Evolutionary conservation across 2,888 invertebrate species (phyloP), one percentile per base, ranked within the genome.

Genomic region (Amphipyra berbera): DNA sequence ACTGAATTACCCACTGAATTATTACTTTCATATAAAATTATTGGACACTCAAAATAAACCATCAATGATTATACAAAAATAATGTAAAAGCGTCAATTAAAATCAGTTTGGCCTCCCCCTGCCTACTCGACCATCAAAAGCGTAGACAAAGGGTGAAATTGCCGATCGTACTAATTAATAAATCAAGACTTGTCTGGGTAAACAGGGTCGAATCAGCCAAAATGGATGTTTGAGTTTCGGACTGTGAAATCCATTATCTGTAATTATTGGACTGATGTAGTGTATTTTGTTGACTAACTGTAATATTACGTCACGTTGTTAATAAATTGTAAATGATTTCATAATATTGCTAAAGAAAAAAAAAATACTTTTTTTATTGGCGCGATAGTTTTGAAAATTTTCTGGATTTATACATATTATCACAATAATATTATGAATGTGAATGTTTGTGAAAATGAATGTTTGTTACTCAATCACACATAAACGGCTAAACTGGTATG

Each of bases 141-240:
- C 45, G 68, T 67, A 77, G 78, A 69, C 76, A 79, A 78, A 64
- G 78, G 80, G 75, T 73, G 70, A 79, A 79, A 75, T 75, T 76
- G 75, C 60, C 75, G 78, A 79, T 82, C 79, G 72, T 68, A 66
- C 85, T 89, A 87, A 90, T 90, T 89, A 90, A 90, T 90, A 88
- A 90, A 88, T 86, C 88, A 89, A 82, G 86, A 78, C 80, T 82
- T 84, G 90, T 89, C 90, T 89, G 88, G 82, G 80, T 87, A 89
- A 89, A 90, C 82, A 87, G 70, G 62, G 50, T 53, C 55, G 68
- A 75, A 67, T 74, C 70, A 73, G 66, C 68, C 69, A 54, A 68
- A 73, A 79, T 79, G 73, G 76, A 77, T 84, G 75, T 85, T 85
- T 85, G 83, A 83, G 76, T 81, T 82, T 70, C 70, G 76, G 77